phyloP scores from a whole-genome alignment of 2,888 invertebrate genomes.

The Hedya salicella region DNA sequence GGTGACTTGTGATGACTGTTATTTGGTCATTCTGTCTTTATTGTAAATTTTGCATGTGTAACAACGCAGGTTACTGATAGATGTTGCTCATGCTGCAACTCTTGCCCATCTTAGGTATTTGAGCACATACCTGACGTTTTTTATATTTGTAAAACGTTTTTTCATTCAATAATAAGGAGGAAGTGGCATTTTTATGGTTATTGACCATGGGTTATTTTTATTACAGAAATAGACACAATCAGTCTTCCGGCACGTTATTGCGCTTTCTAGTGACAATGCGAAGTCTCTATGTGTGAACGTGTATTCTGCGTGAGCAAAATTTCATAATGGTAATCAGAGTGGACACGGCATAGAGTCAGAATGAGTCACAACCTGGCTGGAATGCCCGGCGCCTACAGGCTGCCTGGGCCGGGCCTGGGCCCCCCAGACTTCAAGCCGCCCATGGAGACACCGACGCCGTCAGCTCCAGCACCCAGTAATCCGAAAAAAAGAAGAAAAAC shows the following conservation, averaged over 20 bases:
- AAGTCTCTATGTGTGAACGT: conserved; percentile 68
- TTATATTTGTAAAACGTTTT: conserved; percentile 8
- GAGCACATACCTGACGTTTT: conserved; percentile 3
- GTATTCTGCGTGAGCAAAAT: conserved; percentile 58
- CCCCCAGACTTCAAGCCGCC: conserved; percentile 90
- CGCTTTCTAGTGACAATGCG: conserved; percentile 75
- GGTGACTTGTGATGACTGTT: conserved; percentile 25
- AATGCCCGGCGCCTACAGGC: conserved; percentile 90
- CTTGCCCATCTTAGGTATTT: conserved; percentile 29
- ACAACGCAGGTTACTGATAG: conserved; percentile 36
- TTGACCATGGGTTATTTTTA: conserved; percentile 56
- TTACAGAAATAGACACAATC: conserved; percentile 81
- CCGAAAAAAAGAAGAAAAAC: conserved; percentile 95
- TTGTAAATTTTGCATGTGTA: conserved; percentile 18
- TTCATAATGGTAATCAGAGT: conserved; percentile 74
- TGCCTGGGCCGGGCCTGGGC: conserved; percentile 89
- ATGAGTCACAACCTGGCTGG: conserved; percentile 93
- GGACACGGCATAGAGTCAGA: conserved; percentile 70
- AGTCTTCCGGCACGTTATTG: conserved; percentile 75
- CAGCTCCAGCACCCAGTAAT: conserved; percentile 91
- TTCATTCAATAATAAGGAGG: conserved; percentile 26
- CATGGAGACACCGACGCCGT: conserved; percentile 88
- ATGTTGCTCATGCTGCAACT: conserved; percentile 33
- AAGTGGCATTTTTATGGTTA: conserved; percentile 43
- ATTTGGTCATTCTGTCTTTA: conserved; percentile 23